Evolutionary conservation across 1,140 invertebrate species (phyloP), one percentile per base, ranked within the genome.

Genomic region (Panagrolaimus sp.): DNA sequence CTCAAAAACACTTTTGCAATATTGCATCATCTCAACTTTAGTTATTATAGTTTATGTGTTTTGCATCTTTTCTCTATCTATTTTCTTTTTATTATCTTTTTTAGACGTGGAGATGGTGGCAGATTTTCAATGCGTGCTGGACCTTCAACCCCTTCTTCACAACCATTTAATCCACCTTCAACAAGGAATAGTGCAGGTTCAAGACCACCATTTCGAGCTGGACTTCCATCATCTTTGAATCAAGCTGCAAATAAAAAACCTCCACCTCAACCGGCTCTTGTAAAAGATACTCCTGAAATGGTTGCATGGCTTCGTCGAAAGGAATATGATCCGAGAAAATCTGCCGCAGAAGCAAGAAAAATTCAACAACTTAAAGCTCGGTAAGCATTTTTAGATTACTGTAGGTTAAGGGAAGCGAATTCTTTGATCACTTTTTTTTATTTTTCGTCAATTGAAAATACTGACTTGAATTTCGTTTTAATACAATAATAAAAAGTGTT

Each of bases 21-120:
- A 43, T 47, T 76, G 74, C 63, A 75, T 64, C 32, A 75, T 77
- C 73, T 77, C 79, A 64, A 76, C 74, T 77, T 75, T 79, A 76
- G 43, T n/a, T 72, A 46, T 72, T 74, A 32, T 62, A 17, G 66
- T 62, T 17, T 70, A n/a, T 24, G n/a, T 14, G 12, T 70, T 70
- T 5, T 1, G n/a, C 2, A 26, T n/a, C 21, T 24, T n/a, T 70
- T 70, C 43, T 43, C 17, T 17, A 43, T n/a, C n/a, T n/a, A n/a
- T n/a, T n/a, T 71, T n/a, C n/a, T n/a, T n/a, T n/a, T n/a, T n/a
- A n/a, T 8, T 64, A 67, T 43, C 9, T 32, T 8, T 24, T 47
- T 69, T 67, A 77, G 75, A 43, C 46, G 75, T 24, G 65, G 21
- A 17, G 75, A 77, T 70, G 75, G 75, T 10, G 75, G 75, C 15